Percentiles rank a stretch among this genome's conserved stretches.
Conservation (phyloP, 2,888 invertebrate genomes). For the Amphimallon solstitiale region DNA sequence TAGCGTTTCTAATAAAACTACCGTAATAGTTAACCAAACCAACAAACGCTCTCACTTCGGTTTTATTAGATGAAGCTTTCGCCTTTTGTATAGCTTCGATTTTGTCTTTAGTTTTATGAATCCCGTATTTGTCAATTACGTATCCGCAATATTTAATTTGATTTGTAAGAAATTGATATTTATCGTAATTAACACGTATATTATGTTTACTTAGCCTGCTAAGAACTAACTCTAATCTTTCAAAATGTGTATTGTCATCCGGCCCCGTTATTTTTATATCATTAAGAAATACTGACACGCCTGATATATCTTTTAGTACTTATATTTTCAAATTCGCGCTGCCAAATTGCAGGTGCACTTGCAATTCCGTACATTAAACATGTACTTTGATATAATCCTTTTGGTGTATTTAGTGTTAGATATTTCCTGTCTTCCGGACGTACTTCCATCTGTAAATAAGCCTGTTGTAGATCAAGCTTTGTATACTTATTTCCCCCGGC, state of each 20-base stretch:
- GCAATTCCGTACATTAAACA: slow-evolving; percentile 53
- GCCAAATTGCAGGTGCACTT: too few species aligned
- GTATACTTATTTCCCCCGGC: slow-evolving; percentile 45
- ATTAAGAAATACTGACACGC: too few species aligned
- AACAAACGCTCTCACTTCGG: too few species aligned
- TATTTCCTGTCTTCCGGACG: slow-evolving; percentile 50
- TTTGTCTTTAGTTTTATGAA: slow-evolving; percentile 52
- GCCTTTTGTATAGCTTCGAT: slow-evolving; percentile 50
- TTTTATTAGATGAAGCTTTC: slow-evolving; percentile 44
- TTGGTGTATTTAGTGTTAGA: slow-evolving; percentile 55
- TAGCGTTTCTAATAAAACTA: background rate
- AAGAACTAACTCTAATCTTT: slow-evolving; percentile 40
- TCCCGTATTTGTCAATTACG: slow-evolving; percentile 50
- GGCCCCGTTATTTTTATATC: too few species aligned
- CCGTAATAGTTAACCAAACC: slow-evolving; percentile 56
- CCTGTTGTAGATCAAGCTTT: slow-evolving; percentile 48
- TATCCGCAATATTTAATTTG: slow-evolving; percentile 51
- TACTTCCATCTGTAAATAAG: slow-evolving; percentile 55
- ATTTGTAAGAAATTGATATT: slow-evolving; percentile 49
- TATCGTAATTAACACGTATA: slow-evolving; percentile 45
- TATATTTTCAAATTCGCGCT: too few species aligned
- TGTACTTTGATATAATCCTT: slow-evolving; percentile 52
- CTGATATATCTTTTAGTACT: too few species aligned
- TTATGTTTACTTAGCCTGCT: background rate
- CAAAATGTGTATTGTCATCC: slow-evolving; percentile 44